Base-by-base conservation (phyloP, 53 echinoderm and acorn worm genomes). In the Holothuria leucospilota region DNA sequence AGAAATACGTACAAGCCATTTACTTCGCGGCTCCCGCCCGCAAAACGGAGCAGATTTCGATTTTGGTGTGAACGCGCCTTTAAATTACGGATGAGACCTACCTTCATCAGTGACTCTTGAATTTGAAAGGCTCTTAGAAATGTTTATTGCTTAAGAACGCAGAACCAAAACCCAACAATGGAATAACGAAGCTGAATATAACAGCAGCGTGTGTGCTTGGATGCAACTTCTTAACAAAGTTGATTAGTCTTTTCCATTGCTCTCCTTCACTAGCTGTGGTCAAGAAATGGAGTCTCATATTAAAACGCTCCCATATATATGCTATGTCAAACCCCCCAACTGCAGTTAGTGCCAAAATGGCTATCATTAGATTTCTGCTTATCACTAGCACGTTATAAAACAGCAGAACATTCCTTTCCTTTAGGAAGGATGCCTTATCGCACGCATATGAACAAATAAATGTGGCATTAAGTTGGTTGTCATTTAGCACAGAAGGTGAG, bases 281-380 rank as follows among this genome's bases (percentile, higher is more conserved):
- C 74, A 74, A 52, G 25, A 74, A 74, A 2, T 49, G 34, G 2
- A 74, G 52, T 8, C 41, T 51, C 27, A 74, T 26, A 23, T 49
- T 51, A 39, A 74, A 74, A 27, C 52, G 51, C 9, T 46, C 52
- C 74, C 74, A 74, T 52, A 74, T n/a, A n/a, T 74, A 74, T 14
- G n/a, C 26, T 49, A 74, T 23, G 51, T 74, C 74, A 49, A 49
- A 25, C 6, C 51, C 74, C 6, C 52, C 52, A 26, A 27, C 51
- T n/a, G 52, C 46, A 28, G 25, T 23, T 25, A 51, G 16, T 20
- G 74, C 25, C 39, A 74, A 74, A 49, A 52, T 49, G 21, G 51
- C 74, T 14, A 26, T 74, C 74, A 74, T 74, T 49, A 74, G 51
- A 21, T 49, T 23, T 49, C 74, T 74, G 26, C 74, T 51, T 0